A percentile compares a stretch with the other conserved stretches of the same genome.
Conservation (phyloP, 2,797 vertebrate species). For the Acanthis flammea region DNA sequence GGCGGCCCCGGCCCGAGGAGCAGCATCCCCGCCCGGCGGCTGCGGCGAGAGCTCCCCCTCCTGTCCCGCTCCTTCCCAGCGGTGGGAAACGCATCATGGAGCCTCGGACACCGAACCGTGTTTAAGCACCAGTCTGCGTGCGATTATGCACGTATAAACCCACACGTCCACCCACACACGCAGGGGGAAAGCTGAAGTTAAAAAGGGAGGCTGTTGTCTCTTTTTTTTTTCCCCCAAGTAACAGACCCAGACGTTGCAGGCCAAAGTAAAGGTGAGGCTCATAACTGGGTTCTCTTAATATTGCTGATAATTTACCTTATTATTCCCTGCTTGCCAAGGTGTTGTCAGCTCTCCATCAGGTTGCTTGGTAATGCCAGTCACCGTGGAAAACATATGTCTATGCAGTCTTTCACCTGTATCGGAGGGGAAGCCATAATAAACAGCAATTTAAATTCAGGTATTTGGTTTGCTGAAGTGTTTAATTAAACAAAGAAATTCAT, state of each 20-base stretch:
- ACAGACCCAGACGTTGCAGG: not conserved
- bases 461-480: conserved; percentile 52
- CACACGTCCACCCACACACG: not conserved
- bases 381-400: not conserved
- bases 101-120: not conserved
- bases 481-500: conserved; percentile 46
- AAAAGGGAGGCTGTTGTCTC: not conserved
- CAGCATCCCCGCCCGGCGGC: not conserved
- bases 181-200: not conserved
- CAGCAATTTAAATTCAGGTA: conserved; percentile 27
- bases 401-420: not conserved
- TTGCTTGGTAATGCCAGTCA: not conserved
- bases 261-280: not conserved
- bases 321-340: not conserved
- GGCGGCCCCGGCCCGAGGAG: not conserved
- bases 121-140: not conserved
- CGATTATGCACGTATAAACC: not conserved
- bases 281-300: not conserved
- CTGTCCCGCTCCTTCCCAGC: not conserved
- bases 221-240: not conserved
- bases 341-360: not conserved
- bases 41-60: conserved; percentile 60
- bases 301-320: not conserved
- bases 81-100: not conserved
- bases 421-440: not conserved